Evolutionary conservation across 2,888 invertebrate species (phyloP).

Genomic region (Clepsis dumicolana): DNA sequence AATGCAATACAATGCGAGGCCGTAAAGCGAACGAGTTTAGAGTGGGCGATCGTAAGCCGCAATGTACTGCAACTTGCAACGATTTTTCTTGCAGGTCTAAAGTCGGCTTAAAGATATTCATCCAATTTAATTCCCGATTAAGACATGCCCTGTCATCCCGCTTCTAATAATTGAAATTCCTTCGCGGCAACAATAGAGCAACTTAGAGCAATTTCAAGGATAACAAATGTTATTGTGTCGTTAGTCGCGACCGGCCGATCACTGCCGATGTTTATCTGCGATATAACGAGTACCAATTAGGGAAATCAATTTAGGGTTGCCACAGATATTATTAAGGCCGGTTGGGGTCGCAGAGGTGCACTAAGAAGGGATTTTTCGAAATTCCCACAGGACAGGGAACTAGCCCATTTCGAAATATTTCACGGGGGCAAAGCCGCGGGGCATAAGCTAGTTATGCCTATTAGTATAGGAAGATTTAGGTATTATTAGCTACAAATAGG

Average conservation of each 20-base stretch:
- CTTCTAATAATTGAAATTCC: constrained; percentile 37
- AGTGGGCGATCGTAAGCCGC: no score
- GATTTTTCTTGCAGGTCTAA: background rate
- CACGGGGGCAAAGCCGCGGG: no score
- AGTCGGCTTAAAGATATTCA: background rate
- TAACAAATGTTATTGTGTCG: constrained; percentile 68
- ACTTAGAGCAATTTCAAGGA: constrained; percentile 71
- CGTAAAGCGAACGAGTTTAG: no score
- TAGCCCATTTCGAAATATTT: no score
- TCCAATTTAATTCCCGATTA: background rate
- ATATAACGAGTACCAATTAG: constrained; percentile 76
- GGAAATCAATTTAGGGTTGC: constrained; percentile 69
- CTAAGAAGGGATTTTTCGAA: no score
- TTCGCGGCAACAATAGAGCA: constrained; percentile 62
- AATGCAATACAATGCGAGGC: no score
- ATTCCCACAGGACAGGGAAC: no score
- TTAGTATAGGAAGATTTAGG: no score
- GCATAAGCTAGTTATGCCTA: no score
- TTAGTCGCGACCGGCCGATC: constrained; percentile 62
- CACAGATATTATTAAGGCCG: constrained; percentile 21
- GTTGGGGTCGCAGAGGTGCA: background rate
- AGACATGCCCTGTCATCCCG: constrained; percentile 17
- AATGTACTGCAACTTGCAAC: background rate
- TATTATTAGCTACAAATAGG: background rate
- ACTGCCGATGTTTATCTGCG: constrained; percentile 71